phyloP scores from a whole-genome alignment of 2,888 invertebrate species.

The Hirtodrosophila alboralis region DNA sequence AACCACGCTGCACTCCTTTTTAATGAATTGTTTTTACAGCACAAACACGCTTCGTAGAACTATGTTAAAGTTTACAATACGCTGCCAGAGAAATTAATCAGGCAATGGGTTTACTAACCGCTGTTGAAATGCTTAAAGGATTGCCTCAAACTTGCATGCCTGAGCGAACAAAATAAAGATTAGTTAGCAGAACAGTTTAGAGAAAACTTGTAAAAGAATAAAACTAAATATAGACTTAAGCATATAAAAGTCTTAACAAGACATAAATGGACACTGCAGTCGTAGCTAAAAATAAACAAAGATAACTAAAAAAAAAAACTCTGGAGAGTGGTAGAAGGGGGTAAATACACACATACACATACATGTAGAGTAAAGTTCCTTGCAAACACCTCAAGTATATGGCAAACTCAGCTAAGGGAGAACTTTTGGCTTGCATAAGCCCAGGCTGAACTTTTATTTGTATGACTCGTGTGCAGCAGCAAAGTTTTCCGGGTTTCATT shows the following conservation, averaged over 20 bases:
- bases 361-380: conserved; percentile 49
- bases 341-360: conserved; percentile 1
- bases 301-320: conserved; percentile 54
- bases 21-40: no score
- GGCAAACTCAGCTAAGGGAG: conserved; percentile 32
- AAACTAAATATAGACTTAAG: conserved; percentile 71
- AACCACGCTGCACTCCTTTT: no score
- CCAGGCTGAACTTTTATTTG: conserved; percentile 70
- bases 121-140: conserved; percentile 35
- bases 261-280: conserved; percentile 67
- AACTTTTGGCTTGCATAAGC: conserved; percentile 56
- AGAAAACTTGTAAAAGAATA: conserved; percentile 55
- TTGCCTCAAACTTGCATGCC: conserved; percentile 24
- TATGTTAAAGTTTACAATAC: conserved; percentile 9
- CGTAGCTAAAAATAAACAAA: conserved; percentile 21
- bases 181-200: conserved; percentile 63
- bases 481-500: conserved; percentile 51
- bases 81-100: conserved; percentile 34
- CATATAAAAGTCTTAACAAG: conserved; percentile 78
- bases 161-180: conserved; percentile 38
- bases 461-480: conserved; percentile 60
- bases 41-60: neutral
- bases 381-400: conserved; percentile 68
- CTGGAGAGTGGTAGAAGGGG: neutral
- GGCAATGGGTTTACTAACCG: conserved; percentile 20